These are phyloP conservation scores for Rhinichthys osculus DNA, from an alignment of 2,797 vertebrate species.

Conservation along the genomic window DNA sequence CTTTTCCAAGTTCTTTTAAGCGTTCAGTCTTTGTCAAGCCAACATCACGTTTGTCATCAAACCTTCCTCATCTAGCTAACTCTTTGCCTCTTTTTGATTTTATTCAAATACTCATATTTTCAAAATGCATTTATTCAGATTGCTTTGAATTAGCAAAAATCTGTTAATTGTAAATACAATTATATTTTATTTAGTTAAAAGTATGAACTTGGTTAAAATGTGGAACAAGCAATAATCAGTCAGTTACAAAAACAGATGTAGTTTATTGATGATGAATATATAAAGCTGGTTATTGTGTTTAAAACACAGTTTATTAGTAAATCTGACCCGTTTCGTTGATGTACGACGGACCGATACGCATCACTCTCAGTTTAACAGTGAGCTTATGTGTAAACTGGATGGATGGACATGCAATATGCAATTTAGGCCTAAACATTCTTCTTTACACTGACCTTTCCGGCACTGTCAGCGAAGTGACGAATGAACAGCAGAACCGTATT, in stretches of 20 bases:
- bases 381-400: not conserved
- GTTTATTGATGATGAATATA: not conserved
- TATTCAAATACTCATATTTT: not conserved
- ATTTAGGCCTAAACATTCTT: not conserved
- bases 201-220: not conserved
- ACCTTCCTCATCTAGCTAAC: not conserved
- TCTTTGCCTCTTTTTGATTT: not conserved
- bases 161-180: not conserved
- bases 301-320: not conserved
- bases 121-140: not conserved
- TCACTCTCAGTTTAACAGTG: not conserved
- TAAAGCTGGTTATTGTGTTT: not conserved
- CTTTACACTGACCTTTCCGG: not conserved
- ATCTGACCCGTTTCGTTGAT: not conserved
- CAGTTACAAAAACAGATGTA: not conserved
- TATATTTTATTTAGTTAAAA: not conserved
- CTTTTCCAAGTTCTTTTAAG: too few relatives aligned
- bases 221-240: not conserved
- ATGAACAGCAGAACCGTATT: conserved; percentile 10
- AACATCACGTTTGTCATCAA: not conserved
- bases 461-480: not conserved
- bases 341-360: not conserved
- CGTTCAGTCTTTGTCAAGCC: too few relatives aligned
- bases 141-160: not conserved
- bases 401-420: not conserved